Conservation (phyloP, 2,113 vertebrate genomes). For the Athene noctua region DNA sequence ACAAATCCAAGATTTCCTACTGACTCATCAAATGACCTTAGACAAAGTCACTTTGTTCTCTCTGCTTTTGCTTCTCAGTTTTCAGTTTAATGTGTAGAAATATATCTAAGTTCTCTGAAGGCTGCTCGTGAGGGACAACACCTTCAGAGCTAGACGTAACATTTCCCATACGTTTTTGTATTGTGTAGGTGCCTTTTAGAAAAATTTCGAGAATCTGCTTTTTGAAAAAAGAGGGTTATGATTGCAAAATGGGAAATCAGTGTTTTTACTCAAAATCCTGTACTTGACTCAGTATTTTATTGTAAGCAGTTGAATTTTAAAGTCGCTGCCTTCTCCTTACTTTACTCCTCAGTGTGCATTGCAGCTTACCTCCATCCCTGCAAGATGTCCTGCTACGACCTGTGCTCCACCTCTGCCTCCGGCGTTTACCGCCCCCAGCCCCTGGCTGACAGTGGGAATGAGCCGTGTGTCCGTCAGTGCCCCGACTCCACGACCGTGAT, state of each 20-base stretch:
- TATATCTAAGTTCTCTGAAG: rapidly evolving
- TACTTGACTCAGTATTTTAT: neutral
- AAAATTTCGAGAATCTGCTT: neutral
- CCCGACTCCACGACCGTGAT: neutral
- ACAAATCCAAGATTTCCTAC: neutral
- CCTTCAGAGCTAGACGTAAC: neutral
- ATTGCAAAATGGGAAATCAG: neutral
- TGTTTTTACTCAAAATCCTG: neutral
- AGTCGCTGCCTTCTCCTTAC: neutral
- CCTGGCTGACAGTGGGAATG: neutral
- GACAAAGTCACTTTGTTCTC: neutral
- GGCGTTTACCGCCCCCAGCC: neutral
- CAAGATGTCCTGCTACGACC: neutral
- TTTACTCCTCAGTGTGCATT: neutral
- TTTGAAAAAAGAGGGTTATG: neutral
- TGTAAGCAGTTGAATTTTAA: neutral
- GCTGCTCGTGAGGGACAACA: rapidly evolving
- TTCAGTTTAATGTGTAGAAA: neutral
- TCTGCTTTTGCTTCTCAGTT: neutral
- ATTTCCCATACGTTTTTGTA: neutral
- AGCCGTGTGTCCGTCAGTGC: neutral
- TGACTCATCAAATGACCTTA: constrained; percentile 12
- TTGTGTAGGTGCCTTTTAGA: rapidly evolving
- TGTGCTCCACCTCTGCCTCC: neutral
- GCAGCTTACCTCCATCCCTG: neutral